Evolutionary conservation across 2,888 invertebrate genomes (phyloP).

Genomic region (Fissipunctia ypsillon): DNA sequence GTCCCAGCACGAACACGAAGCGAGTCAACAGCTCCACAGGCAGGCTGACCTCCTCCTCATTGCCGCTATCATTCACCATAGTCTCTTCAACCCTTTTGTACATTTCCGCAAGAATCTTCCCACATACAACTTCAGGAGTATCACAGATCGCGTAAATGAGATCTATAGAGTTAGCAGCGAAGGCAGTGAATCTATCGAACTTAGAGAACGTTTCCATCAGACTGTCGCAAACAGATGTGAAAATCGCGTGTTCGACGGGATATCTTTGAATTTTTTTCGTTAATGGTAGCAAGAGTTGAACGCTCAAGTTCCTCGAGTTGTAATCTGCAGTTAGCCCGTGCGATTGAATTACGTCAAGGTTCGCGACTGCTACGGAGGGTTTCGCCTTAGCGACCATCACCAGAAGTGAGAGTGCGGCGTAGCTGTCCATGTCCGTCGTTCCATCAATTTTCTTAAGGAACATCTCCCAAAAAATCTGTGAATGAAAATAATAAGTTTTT

Average conservation of each 20-base stretch:
- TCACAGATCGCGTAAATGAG: slow-evolving; percentile 91
- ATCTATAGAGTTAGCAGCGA: slow-evolving; percentile 89
- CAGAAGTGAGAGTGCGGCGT: slow-evolving; percentile 94
- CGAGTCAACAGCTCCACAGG: slow-evolving; percentile 87
- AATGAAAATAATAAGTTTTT: neutral
- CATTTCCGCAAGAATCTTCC: slow-evolving; percentile 87
- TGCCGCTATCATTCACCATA: slow-evolving; percentile 78
- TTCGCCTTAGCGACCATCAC: slow-evolving; percentile 93
- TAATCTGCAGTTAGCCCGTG: slow-evolving; percentile 92
- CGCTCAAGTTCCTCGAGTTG: slow-evolving; percentile 80
- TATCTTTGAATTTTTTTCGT: slow-evolving; percentile 83
- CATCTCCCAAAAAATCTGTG: slow-evolving; percentile 95
- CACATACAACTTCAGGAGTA: slow-evolving; percentile 88
- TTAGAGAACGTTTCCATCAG: slow-evolving; percentile 87
- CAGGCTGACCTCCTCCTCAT: slow-evolving; percentile 79
- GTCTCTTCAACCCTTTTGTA: slow-evolving; percentile 84
- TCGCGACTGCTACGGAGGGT: slow-evolving; percentile 91
- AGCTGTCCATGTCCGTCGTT: slow-evolving; percentile 93
- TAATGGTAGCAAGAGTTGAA: slow-evolving; percentile 81
- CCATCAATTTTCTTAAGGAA: slow-evolving; percentile 94
- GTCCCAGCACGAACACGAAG: slow-evolving; percentile 92
- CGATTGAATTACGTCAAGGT: slow-evolving; percentile 93
- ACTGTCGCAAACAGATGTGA: slow-evolving; percentile 80
- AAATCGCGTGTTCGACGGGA: slow-evolving; percentile 82
- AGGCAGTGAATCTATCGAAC: slow-evolving; percentile 86